Conservation (phyloP, 2,797 vertebrate species). For the Saxicola maurus region DNA sequence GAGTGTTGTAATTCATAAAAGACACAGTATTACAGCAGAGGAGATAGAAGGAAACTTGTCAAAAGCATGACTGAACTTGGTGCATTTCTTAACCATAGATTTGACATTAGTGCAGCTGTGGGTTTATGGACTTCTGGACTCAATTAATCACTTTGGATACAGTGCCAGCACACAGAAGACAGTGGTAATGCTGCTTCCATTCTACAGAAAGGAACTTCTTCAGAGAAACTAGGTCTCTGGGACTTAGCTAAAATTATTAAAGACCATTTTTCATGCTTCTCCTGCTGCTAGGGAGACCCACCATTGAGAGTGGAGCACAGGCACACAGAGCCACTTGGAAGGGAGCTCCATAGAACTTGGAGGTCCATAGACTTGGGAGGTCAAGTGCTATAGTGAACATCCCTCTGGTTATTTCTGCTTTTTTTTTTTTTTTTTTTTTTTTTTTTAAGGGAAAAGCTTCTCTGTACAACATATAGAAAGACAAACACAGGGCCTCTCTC, state of each 20-base stretch:
- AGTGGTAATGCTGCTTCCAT: background rate
- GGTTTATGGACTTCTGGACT: background rate
- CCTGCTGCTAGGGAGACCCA: background rate
- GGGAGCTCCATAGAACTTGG: background rate
- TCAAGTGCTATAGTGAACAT: fast-evolving
- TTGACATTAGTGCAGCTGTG: background rate
- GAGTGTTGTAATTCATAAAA: too few relatives aligned
- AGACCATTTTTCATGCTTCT: background rate
- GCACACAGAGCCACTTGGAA: background rate
- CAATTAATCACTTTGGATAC: background rate
- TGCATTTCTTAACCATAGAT: background rate
- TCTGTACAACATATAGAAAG: background rate
- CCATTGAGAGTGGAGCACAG: background rate
- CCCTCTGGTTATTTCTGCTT: background rate
- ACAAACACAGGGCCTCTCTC: background rate
- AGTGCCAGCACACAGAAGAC: background rate
- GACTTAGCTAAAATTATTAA: background rate
- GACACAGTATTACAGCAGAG: too few relatives aligned
- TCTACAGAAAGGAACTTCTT: background rate
- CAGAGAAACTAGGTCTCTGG: background rate
- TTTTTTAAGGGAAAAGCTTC: background rate
- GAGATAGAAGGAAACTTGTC: background rate
- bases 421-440: background rate
- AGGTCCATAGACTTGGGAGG: background rate
- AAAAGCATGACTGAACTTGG: background rate